Evolutionary conservation across 37 sponge, comb jelly and placozoan species (phyloP), one percentile per base, ranked within the genome.

Genomic region (Beroe forskalii): DNA sequence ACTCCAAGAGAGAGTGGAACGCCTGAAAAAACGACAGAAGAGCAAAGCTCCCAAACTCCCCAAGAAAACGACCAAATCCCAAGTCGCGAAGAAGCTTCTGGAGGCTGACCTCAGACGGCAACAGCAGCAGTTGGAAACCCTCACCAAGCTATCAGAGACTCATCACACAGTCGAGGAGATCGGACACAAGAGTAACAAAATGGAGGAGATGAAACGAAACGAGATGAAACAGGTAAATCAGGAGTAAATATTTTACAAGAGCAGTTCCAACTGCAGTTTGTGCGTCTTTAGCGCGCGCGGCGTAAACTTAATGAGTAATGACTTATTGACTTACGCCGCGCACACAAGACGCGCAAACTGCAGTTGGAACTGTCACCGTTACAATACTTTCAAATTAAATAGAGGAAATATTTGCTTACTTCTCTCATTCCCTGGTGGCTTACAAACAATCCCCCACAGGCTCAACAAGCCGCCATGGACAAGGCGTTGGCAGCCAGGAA

Each of bases 61-160:
- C 55, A 80, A 38, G 55, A 80, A 80, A 27, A 30, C 35, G 20
- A 44, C 86, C 48, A 41, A 38, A 80, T 44, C 55, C 6, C 86
- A 80, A 42, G 86, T 80, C 1, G 48, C 40, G 55, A 41, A 44
- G 20, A 80, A 44, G 40, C 31, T 80, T 24, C 37, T 80, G 4
- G 86, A 80, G 86, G 86, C 86, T 4, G 86, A 80, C 20, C 55
- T 80, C 25, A 41, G 86, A 20, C 86, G 86, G n/a, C 86, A 80
- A 23, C 86, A 80, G 28, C 86, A 80, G 42, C 28, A 80, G 86
- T 25, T 80, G 55, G 86, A 80, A 12, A 80, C 86, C 30, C 20
- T 80, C n/a, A 80, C 86, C 55, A 80, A 80, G 35, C 22, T 80
- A 48, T 80, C 86, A 27, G 86, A 80, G 31, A 44, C 86, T 33